phyloP scores from a whole-genome alignment of 2,888 invertebrate species.

The Anthrax anthrax region DNA sequence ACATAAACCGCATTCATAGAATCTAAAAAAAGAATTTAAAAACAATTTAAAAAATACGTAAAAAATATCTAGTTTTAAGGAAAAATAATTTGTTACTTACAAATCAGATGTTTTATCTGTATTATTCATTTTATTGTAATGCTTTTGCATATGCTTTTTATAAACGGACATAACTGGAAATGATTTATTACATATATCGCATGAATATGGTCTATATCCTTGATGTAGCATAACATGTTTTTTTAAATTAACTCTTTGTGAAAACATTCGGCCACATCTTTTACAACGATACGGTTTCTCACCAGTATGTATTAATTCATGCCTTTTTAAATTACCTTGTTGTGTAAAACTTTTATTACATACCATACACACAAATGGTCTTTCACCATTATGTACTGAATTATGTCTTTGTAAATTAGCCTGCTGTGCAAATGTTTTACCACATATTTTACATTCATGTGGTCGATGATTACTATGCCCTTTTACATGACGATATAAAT shows the following conservation, averaged over 20 bases:
- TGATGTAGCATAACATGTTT: slow-evolving; percentile 33
- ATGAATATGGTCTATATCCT: slow-evolving; percentile 29
- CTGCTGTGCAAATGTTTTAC: slow-evolving; percentile 31
- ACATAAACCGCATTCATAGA: slow-evolving; percentile 29
- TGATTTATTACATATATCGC: slow-evolving; percentile 28
- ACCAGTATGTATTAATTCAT: slow-evolving; percentile 32
- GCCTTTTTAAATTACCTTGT: slow-evolving; percentile 31
- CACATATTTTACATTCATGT: slow-evolving; percentile 27
- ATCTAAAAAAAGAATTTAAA: slow-evolving; percentile 13
- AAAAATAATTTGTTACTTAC: slow-evolving; percentile 1
- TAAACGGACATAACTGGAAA: slow-evolving; percentile 31
- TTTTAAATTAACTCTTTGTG: slow-evolving; percentile 32
- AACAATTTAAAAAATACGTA: too few species aligned
- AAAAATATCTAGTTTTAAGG: too few species aligned
- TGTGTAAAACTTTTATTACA: slow-evolving; percentile 33
- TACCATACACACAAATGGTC: slow-evolving; percentile 28
- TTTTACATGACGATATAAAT: slow-evolving; percentile 31
- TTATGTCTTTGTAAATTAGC: slow-evolving; percentile 29
- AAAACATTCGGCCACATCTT: slow-evolving; percentile 30
- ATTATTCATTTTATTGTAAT: slow-evolving; percentile 1
- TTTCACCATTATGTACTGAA: slow-evolving; percentile 31
- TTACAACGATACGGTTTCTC: slow-evolving; percentile 33
- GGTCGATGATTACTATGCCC: slow-evolving; percentile 33
- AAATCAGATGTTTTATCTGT: slow-evolving; percentile 3
- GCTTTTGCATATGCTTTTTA: slow-evolving; percentile 23